Evolutionary conservation across 2,888 invertebrate genomes (phyloP).

Genomic region (Oxytorus armatus): DNA sequence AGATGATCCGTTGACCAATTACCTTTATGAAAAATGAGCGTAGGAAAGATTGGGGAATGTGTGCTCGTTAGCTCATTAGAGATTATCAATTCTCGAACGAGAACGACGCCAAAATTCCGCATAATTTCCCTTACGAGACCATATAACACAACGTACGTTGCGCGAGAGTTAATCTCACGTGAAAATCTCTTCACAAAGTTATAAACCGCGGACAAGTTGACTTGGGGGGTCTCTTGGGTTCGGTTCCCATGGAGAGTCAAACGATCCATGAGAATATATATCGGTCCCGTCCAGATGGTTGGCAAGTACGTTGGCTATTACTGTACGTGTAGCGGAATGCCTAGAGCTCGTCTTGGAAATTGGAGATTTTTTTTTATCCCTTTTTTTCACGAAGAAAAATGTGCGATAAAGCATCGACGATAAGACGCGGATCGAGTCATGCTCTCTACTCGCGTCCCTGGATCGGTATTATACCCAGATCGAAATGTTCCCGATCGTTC

Average conservation of each 20-base stretch:
- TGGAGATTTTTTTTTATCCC: constrained; percentile 43
- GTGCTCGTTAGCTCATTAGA: too few species aligned
- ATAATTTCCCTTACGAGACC: too few species aligned
- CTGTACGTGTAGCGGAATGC: constrained; percentile 23
- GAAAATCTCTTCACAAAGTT: constrained; percentile 46
- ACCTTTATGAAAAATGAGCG: too few species aligned
- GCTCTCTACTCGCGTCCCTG: constrained; percentile 37
- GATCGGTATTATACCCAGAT: constrained; percentile 42
- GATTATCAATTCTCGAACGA: constrained; percentile 14
- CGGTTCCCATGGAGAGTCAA: constrained; percentile 59
- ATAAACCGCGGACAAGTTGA: constrained; percentile 31
- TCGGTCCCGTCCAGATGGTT: not conserved
- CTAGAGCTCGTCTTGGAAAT: constrained; percentile 56
- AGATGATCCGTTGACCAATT: too few species aligned
- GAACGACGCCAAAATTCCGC: too few species aligned
- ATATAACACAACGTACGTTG: too few species aligned
- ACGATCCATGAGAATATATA: constrained; percentile 45
- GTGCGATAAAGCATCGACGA: constrained; percentile 56
- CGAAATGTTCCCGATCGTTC: constrained; percentile 5
- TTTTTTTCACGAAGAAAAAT: constrained; percentile 46
- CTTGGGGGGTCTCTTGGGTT: constrained; percentile 39
- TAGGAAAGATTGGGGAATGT: too few species aligned
- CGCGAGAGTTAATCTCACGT: too few species aligned
- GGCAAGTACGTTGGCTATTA: not conserved
- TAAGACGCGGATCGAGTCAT: constrained; percentile 60